Conservation (phyloP, 2,797 vertebrate genomes). For the Bovichtus diacanthus region DNA sequence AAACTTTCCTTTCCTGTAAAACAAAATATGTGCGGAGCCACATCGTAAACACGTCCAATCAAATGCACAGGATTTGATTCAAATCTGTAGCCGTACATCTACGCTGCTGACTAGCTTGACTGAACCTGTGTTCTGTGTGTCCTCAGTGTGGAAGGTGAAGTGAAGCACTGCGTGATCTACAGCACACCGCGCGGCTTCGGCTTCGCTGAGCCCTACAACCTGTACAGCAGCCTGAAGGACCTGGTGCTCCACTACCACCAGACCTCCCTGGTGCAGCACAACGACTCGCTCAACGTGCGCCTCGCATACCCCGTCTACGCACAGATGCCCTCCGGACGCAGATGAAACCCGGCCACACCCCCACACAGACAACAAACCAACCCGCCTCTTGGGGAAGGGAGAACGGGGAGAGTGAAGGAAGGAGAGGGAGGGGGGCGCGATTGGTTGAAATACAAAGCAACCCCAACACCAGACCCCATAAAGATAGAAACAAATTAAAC, state of each 20-base stretch:
- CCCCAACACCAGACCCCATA: conserved; percentile 54
- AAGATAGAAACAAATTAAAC: conserved; percentile 65
- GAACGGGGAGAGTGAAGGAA: conserved; percentile 3
- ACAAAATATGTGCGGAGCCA: no score
- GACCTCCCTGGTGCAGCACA: conserved; percentile 96
- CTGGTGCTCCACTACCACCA: conserved; percentile 98
- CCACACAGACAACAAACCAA: conserved; percentile 45
- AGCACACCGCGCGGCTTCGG: conserved; percentile 94
- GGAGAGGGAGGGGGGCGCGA: neutral
- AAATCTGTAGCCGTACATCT: no score
- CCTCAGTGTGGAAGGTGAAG: conserved; percentile 91
- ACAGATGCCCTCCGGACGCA: conserved; percentile 93
- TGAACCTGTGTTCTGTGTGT: neutral
- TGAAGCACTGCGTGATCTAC: conserved; percentile 98
- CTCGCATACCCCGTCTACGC: conserved; percentile 94
- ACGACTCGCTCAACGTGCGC: conserved; percentile 95
- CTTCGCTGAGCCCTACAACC: conserved; percentile 96
- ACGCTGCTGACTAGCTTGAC: accelerated
- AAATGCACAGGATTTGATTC: no score
- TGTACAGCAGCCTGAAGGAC: conserved; percentile 95
- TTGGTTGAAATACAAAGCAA: conserved; percentile 35
- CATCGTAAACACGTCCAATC: no score
- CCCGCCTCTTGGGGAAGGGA: conserved; percentile 21
- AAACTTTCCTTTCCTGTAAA: no score
- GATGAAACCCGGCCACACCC: conserved; percentile 83